Percentiles rank a stretch among this genome's conserved stretches.
Evolutionary conservation across 2,797 vertebrate genomes (phyloP).

Genomic region (Aeoliscus strigatus): DNA sequence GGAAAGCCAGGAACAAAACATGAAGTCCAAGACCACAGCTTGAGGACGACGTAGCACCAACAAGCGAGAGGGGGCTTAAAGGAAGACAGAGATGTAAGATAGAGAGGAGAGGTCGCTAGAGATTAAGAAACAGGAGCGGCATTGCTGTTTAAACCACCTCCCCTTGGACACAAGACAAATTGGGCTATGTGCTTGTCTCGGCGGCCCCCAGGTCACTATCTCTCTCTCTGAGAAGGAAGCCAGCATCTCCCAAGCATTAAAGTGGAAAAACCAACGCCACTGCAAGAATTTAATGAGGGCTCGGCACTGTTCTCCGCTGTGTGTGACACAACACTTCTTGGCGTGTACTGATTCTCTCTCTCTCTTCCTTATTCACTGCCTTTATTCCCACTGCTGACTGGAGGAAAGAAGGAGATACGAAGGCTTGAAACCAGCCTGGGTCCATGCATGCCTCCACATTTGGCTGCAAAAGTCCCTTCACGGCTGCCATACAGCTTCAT

Average conservation of each 20-base stretch:
- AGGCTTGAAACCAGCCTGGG: conserved; percentile 31
- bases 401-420: conserved; percentile 25
- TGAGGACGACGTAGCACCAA: conserved; percentile 7
- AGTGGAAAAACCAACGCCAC: conserved; percentile 73
- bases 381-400: conserved; percentile 26
- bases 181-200: conserved; percentile 51
- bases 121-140: conserved; percentile 41
- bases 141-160: conserved; percentile 57
- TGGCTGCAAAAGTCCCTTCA: conserved; percentile 23
- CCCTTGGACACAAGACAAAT: conserved; percentile 69
- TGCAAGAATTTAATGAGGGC: conserved; percentile 74
- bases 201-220: conserved; percentile 46
- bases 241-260: conserved; percentile 69
- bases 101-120: conserved; percentile 33
- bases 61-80: conserved; percentile 18
- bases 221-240: conserved; percentile 58
- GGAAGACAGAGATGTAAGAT: conserved; percentile 34
- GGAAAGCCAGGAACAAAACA: conserved; percentile 11
- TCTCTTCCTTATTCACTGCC: conserved; percentile 32
- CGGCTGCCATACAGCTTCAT: too few relatives aligned
- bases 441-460: conserved; percentile 21
- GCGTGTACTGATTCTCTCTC: conserved; percentile 53
- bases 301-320: conserved; percentile 42
- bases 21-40: conserved; percentile 15
- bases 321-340: conserved; percentile 64